These are phyloP conservation scores for Crenuchus spilurus DNA, from an alignment of 2,797 vertebrate genomes.

Conservation along the genomic window DNA sequence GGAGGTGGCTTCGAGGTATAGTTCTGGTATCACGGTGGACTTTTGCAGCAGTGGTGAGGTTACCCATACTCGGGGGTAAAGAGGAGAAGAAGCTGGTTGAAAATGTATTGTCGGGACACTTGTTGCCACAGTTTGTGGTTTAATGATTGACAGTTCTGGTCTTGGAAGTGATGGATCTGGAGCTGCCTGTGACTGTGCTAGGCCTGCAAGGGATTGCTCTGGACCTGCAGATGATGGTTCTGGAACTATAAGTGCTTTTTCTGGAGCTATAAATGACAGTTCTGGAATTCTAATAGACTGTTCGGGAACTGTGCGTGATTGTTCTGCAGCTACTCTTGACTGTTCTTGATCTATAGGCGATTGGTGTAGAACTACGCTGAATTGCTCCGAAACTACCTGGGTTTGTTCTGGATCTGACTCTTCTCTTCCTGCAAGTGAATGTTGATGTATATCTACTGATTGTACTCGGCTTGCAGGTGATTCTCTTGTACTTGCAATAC, in stretches of 20 bases:
- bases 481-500: not conserved
- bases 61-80: slow-evolving; percentile 1
- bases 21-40: slow-evolving; percentile 25
- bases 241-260: not conserved
- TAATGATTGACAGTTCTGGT: not conserved
- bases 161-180: not conserved
- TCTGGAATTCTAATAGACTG: no score
- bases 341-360: not conserved
- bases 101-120: not conserved
- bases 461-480: not conserved
- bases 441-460: not conserved
- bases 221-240: not conserved
- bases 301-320: not conserved
- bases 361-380: not conserved
- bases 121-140: not conserved
- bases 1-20: slow-evolving; percentile 8
- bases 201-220: not conserved
- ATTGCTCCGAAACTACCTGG: not conserved
- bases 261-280: not conserved
- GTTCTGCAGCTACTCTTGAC: not conserved
- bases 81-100: slow-evolving; percentile 8
- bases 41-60: slow-evolving; percentile 15
- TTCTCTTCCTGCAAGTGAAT: no score
- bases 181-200: not conserved
- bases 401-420: no score